Evolutionary conservation across 2,888 invertebrate species (phyloP).

Genomic region (Phaonia tiefii): DNA sequence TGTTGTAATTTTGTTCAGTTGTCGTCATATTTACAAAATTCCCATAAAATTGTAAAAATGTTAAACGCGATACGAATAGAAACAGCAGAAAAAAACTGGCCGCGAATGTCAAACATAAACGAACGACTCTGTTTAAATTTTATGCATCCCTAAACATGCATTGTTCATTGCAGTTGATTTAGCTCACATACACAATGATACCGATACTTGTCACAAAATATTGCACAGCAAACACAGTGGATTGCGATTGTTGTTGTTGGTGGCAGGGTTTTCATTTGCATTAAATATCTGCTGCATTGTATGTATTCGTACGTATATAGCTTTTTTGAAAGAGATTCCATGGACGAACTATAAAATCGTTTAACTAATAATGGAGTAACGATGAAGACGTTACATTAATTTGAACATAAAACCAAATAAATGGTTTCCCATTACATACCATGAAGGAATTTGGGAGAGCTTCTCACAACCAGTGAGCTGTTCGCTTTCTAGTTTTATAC

Average conservation of each 20-base stretch:
- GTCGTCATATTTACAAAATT: slow-evolving; percentile 2
- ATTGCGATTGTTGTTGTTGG: neutral
- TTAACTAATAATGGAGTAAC: too few relatives aligned
- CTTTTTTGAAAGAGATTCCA: too few relatives aligned
- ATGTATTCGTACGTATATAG: too few relatives aligned
- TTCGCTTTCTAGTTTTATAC: too few relatives aligned
- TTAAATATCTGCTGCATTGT: too few relatives aligned
- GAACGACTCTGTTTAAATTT: slow-evolving; percentile 57
- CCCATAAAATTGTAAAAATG: slow-evolving; percentile 13
- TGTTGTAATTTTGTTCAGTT: neutral
- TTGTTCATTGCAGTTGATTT: slow-evolving; percentile 62
- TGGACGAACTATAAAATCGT: too few relatives aligned
- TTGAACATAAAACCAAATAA: too few relatives aligned
- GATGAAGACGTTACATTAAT: too few relatives aligned
- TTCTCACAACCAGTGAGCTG: too few relatives aligned
- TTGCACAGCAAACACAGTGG: neutral
- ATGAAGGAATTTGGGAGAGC: too few relatives aligned
- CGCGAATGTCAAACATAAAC: slow-evolving; percentile 3
- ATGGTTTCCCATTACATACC: too few relatives aligned
- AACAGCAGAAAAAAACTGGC: slow-evolving; percentile 4
- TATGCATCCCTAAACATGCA: slow-evolving; percentile 60
- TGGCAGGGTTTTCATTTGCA: too few relatives aligned
- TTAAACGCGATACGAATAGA: slow-evolving; percentile 36
- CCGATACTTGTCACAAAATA: neutral
- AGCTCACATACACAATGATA: slow-evolving; percentile 31